Conservation (phyloP, 2,888 invertebrate species). For the Rosalia funebris region DNA sequence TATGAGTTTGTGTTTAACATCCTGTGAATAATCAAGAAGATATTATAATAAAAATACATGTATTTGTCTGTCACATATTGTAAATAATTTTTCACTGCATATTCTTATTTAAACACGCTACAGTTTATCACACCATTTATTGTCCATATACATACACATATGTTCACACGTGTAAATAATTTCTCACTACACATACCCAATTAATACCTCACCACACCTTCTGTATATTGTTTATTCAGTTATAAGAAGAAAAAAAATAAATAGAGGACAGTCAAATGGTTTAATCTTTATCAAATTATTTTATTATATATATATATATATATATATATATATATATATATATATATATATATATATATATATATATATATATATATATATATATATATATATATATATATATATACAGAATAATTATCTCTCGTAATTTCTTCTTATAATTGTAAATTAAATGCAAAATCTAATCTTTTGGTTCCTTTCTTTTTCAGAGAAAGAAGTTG, state of each 20-base stretch:
- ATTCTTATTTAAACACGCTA: not conserved
- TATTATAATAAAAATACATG: not conserved
- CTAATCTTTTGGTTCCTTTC: constrained; percentile 55
- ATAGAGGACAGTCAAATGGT: not conserved
- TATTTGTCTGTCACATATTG: constrained; percentile 1
- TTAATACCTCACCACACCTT: not conserved
- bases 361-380: too few species aligned
- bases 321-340: too few species aligned
- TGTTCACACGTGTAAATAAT: not conserved
- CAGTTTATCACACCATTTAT: too few species aligned
- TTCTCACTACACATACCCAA: not conserved
- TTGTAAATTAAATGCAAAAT: not conserved
- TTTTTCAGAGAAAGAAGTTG: constrained; percentile 81
- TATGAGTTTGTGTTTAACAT: too few species aligned
- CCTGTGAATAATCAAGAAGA: not conserved
- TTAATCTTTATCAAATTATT: not conserved
- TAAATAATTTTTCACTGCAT: not conserved
- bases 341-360: too few species aligned
- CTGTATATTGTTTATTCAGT: not conserved
- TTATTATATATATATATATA: too few species aligned
- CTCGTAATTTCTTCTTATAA: not conserved
- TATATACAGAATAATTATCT: too few species aligned
- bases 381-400: too few species aligned
- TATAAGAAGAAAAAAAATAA: not conserved
- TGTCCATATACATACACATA: not conserved